A percentile compares a stretch with the other conserved stretches of the same genome.
Evolutionary conservation across 2,113 vertebrate species (phyloP).

Genomic region (Phylloscopus trochilus): DNA sequence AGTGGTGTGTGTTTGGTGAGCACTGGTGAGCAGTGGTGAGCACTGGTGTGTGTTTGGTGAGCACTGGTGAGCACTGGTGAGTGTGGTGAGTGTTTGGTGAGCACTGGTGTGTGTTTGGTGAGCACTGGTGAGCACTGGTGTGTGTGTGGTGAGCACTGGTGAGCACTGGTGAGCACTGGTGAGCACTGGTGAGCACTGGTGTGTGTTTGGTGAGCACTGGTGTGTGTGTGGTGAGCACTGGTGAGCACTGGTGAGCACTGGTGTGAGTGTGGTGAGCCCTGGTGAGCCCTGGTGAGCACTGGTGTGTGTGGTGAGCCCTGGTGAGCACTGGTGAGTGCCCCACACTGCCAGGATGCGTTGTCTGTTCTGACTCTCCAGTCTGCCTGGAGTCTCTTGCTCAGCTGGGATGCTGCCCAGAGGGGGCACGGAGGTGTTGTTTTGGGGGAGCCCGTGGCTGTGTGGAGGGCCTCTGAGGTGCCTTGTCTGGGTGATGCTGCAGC

Average conservation of each 20-base stretch:
- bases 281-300: background rate
- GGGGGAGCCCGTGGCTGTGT: fast-evolving
- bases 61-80: no score
- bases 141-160: no score
- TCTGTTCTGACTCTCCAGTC: background rate
- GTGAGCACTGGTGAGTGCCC: background rate
- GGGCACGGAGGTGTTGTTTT: background rate
- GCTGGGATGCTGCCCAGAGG: background rate
- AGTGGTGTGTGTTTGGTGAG: no score
- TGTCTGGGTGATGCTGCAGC: fast-evolving
- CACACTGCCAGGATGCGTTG: background rate
- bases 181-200: no score
- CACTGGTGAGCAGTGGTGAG: background rate
- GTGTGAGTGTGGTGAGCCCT: background rate
- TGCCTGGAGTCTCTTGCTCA: fast-evolving
- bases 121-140: no score
- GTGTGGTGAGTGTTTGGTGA: background rate
- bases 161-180: no score
- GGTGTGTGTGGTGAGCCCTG: background rate
- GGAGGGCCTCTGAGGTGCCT: background rate
- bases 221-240: no score
- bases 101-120: background rate
- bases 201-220: no score
- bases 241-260: background rate
- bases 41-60: no score